These are phyloP conservation scores for Pandemis corylana DNA, from an alignment of 2,888 invertebrate genomes.

Conservation along the genomic window DNA sequence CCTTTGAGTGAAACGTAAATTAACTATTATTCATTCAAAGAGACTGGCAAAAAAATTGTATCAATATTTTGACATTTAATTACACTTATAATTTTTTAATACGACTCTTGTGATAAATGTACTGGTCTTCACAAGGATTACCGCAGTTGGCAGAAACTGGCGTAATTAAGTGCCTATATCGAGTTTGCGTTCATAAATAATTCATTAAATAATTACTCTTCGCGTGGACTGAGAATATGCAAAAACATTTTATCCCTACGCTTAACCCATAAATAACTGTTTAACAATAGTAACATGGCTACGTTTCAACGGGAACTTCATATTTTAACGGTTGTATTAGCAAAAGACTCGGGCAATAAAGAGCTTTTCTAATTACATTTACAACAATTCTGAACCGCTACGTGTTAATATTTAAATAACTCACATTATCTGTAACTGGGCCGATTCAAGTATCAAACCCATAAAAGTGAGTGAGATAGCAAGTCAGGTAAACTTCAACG, in stretches of 20 bases:
- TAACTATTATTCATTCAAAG: no score
- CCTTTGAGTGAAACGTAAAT: not conserved
- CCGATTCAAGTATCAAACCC: no score
- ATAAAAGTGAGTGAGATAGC: no score
- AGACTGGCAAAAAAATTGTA: no score
- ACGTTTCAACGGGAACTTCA: constrained; percentile 6
- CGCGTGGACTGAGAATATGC: constrained; percentile 29
- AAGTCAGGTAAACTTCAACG: no score
- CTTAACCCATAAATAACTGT: constrained; percentile 28
- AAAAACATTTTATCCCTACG: constrained; percentile 35
- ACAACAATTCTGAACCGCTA: no score
- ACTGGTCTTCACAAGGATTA: not conserved
- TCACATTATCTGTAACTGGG: no score
- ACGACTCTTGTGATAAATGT: not conserved
- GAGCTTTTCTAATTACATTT: no score
- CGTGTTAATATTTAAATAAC: no score
- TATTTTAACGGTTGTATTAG: not conserved
- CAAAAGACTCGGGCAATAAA: no score
- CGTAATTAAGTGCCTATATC: constrained; percentile 28
- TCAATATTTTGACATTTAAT: not conserved
- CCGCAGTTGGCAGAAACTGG: constrained; percentile 38
- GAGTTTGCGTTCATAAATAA: constrained; percentile 36
- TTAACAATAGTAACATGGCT: constrained; percentile 32
- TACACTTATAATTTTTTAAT: not conserved
- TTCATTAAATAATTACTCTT: constrained; percentile 39